These are phyloP conservation scores for Eriosoma lanigerum DNA, from an alignment of 1,140 invertebrate species.

Conservation along the genomic window DNA sequence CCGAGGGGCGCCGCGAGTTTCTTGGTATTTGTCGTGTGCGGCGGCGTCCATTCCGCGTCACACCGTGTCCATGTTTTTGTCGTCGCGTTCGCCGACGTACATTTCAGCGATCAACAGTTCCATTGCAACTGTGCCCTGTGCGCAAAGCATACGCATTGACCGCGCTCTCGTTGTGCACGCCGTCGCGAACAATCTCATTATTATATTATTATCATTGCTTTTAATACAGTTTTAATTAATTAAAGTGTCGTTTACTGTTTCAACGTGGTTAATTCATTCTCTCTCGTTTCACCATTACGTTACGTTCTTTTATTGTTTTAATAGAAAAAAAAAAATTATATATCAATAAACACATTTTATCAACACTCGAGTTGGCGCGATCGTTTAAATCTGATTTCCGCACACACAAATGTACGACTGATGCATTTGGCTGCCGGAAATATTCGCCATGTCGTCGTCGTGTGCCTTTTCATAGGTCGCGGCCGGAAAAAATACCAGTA, in stretches of 20 bases:
- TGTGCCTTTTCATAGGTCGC: no score
- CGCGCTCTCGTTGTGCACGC: background rate
- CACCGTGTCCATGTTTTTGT: conserved; percentile 43
- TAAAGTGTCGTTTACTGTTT: background rate
- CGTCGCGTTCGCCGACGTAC: background rate
- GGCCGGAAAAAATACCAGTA: no score
- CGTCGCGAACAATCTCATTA: background rate
- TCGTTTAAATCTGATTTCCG: no score
- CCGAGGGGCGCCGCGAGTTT: conserved; percentile 12
- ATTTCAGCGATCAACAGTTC: conserved; percentile 45
- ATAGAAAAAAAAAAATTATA: no score
- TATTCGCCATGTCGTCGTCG: background rate
- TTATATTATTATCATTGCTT: background rate
- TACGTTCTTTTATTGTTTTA: background rate
- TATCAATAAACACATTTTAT: no score
- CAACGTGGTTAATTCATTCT: background rate
- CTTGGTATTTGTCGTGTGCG: conserved; percentile 43
- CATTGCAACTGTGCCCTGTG: conserved; percentile 6
- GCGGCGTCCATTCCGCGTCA: conserved; percentile 2
- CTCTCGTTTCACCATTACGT: no score
- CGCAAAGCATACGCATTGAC: background rate
- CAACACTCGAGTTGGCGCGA: no score
- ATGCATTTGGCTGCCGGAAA: no score
- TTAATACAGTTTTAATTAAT: background rate
- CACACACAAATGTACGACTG: no score